Conservation (phyloP, 2,113 vertebrate genomes). For the Misgurnus anguillicaudatus region DNA sequence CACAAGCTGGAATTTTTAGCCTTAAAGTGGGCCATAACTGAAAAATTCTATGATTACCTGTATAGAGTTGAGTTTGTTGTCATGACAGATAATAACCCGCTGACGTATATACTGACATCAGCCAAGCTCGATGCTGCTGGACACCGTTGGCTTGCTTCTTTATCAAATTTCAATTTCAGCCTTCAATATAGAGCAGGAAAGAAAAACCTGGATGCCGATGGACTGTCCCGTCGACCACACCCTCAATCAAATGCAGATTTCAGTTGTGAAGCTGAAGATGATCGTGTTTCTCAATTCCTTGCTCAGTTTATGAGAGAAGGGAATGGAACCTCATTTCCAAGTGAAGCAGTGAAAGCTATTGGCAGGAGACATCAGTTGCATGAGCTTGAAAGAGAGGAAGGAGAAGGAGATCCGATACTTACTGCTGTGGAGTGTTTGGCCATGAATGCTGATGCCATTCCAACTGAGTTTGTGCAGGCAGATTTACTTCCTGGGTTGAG, state of each 20-base stretch:
- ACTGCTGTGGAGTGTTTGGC: neutral
- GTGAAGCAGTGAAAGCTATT: constrained; percentile 26
- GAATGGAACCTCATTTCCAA: neutral
- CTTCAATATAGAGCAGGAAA: neutral
- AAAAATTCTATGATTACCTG: constrained; percentile 8
- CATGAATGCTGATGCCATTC: constrained; percentile 28
- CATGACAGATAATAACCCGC: neutral
- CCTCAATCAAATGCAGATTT: neutral
- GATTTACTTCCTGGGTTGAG: constrained; percentile 17
- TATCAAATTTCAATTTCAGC: neutral
- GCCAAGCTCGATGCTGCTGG: too few species aligned
- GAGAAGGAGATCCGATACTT: neutral
- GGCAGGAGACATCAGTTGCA: neutral
- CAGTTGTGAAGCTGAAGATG: too few species aligned
- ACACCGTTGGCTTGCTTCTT: too few species aligned
- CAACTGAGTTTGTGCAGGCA: neutral
- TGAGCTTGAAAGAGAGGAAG: neutral
- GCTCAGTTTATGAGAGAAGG: constrained; percentile 3
- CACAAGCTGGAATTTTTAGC: constrained; percentile 32
- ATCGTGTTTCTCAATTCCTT: constrained; percentile 4
- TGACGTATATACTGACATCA: too few species aligned
- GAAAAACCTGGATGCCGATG: constrained; percentile 1
- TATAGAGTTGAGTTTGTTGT: neutral
- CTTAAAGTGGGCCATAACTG: neutral
- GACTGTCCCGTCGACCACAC: constrained; percentile 10